phyloP scores from a whole-genome alignment of 2,113 vertebrate species.

The Psettodes erumei region DNA sequence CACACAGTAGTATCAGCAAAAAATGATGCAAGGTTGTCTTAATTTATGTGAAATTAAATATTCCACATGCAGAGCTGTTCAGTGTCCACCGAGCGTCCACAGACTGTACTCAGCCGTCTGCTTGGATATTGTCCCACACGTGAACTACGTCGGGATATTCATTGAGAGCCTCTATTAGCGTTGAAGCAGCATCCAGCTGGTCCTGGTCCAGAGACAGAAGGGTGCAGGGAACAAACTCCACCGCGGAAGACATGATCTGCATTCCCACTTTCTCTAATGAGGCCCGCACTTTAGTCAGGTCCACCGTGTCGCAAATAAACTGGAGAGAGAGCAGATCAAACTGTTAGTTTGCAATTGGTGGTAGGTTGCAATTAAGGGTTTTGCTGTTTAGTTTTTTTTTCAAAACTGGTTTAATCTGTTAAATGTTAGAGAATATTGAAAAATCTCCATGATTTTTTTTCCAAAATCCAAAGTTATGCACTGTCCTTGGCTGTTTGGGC shows the following conservation, averaged over 20 bases:
- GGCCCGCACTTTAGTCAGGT: constrained; percentile 78
- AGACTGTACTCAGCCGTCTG: constrained; percentile 54
- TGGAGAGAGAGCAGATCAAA: constrained; percentile 53
- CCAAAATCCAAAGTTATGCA: too few species aligned
- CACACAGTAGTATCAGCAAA: background rate
- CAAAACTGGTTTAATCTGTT: too few species aligned
- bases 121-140: constrained; percentile 90
- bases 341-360: background rate
- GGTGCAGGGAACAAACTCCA: constrained; percentile 84
- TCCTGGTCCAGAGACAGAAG: constrained; percentile 71
- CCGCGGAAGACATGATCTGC: constrained; percentile 72
- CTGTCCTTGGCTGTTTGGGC: too few species aligned
- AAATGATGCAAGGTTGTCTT: background rate
- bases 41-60: background rate
- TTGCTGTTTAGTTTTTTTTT: too few species aligned
- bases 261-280: constrained; percentile 83
- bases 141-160: constrained; percentile 83
- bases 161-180: constrained; percentile 82
- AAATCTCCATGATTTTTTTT: too few species aligned
- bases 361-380: background rate
- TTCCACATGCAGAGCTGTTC: constrained; percentile 13
- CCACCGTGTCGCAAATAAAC: constrained; percentile 86
- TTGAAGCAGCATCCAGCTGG: constrained; percentile 80
- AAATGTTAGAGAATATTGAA: background rate
- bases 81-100: constrained; percentile 21